Percentiles rank a stretch among this genome's conserved stretches.
phyloP scores from a whole-genome alignment of 2,888 invertebrate species.

The Lumbricus terrestris region DNA sequence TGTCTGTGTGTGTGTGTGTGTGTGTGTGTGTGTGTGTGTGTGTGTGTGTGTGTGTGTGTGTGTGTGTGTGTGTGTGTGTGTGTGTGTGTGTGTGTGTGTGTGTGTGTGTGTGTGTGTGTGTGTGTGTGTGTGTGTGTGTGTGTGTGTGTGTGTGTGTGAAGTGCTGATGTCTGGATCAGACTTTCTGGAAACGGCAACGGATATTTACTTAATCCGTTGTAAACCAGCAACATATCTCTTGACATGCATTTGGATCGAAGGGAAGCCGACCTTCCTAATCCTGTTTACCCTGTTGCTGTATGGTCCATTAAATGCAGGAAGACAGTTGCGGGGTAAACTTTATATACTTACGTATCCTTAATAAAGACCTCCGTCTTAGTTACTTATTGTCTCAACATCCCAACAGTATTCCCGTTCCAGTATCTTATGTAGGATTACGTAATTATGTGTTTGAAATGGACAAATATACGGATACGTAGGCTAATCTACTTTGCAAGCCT shows the following conservation, averaged over 20 bases:
- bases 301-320: background rate
- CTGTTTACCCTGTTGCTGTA: background rate
- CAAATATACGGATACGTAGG: too few species aligned
- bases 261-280: background rate
- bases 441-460: too few species aligned
- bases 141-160: background rate
- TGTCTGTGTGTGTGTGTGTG: too few species aligned
- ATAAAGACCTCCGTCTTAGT: background rate
- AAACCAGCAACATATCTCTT: background rate
- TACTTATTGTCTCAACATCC: background rate
- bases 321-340: background rate
- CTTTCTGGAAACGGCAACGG: background rate
- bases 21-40: too few species aligned
- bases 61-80: too few species aligned
- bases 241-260: background rate
- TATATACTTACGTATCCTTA: too few species aligned
- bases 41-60: too few species aligned
- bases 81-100: background rate
- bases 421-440: too few species aligned
- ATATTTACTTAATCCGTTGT: background rate
- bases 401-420: background rate
- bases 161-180: background rate
- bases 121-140: background rate
- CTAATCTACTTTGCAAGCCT: too few species aligned
- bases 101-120: background rate